Conservation (phyloP, 2,888 invertebrate genomes). For the Argynnis bischoffii region DNA sequence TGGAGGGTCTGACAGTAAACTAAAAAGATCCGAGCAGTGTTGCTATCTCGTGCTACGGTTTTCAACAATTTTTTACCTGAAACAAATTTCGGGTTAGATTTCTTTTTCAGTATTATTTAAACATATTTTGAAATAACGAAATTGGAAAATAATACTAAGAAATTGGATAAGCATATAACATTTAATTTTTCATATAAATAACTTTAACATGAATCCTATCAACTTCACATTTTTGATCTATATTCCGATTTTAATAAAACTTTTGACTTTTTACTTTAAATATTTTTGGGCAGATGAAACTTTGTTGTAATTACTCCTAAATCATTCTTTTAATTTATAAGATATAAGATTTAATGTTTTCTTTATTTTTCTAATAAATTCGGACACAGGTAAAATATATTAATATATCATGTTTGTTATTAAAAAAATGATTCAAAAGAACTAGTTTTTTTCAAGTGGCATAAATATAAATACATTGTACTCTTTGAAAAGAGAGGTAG, state of each 20-base stretch:
- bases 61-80: too few species aligned
- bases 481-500: neutral
- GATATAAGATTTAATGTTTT: neutral
- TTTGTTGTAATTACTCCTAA: conserved; percentile 1
- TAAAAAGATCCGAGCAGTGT: neutral
- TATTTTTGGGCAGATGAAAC: conserved; percentile 1
- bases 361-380: neutral
- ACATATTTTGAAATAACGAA: too few species aligned
- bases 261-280: neutral
- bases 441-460: neutral
- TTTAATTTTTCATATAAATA: too few species aligned
- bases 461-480: conserved; percentile 6
- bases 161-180: too few species aligned
- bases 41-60: neutral
- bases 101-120: too few species aligned
- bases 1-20: neutral
- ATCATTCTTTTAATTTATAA: conserved; percentile 2
- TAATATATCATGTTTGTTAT: too few species aligned
- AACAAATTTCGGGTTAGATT: too few species aligned
- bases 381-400: neutral
- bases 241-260: neutral
- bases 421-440: neutral
- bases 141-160: too few species aligned
- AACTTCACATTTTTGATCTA: too few species aligned
- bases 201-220: too few species aligned